These are phyloP conservation scores for Gastrophryne carolinensis DNA, from an alignment of 2,797 vertebrate genomes.

Conservation along the genomic window DNA sequence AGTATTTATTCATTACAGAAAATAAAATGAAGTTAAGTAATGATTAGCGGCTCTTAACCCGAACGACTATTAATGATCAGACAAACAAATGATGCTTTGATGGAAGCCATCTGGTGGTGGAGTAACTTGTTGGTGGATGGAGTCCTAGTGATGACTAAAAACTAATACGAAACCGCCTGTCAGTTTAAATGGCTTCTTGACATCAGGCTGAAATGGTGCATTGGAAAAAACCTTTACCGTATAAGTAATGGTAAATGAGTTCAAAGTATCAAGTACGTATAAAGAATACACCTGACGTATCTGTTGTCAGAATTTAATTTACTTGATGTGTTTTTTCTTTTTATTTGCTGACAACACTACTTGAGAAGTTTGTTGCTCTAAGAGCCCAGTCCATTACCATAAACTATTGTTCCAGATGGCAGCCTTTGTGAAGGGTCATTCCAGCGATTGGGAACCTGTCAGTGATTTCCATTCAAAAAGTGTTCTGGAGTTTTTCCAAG, in stretches of 20 bases:
- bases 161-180: background rate
- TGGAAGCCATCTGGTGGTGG: slow-evolving; percentile 20
- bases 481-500: background rate
- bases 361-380: slow-evolving; percentile 19
- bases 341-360: background rate
- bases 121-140: background rate
- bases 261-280: slow-evolving; percentile 21
- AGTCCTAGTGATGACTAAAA: background rate
- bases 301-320: slow-evolving; percentile 21
- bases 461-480: slow-evolving; percentile 35
- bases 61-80: slow-evolving; percentile 28
- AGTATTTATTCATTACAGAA: background rate
- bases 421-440: slow-evolving; percentile 41
- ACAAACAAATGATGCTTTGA: slow-evolving; percentile 20
- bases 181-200: background rate
- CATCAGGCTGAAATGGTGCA: background rate
- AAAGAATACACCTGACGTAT: slow-evolving; percentile 20
- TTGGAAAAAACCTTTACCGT: background rate
- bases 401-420: background rate
- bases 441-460: slow-evolving; percentile 31
- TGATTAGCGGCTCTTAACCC: slow-evolving; percentile 40
- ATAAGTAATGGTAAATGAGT: slow-evolving; percentile 9
- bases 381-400: background rate
- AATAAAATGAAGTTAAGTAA: background rate
- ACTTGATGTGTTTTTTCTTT: background rate